Conservation (phyloP, 2,888 invertebrate species). For the Priapulus caudatus region DNA sequence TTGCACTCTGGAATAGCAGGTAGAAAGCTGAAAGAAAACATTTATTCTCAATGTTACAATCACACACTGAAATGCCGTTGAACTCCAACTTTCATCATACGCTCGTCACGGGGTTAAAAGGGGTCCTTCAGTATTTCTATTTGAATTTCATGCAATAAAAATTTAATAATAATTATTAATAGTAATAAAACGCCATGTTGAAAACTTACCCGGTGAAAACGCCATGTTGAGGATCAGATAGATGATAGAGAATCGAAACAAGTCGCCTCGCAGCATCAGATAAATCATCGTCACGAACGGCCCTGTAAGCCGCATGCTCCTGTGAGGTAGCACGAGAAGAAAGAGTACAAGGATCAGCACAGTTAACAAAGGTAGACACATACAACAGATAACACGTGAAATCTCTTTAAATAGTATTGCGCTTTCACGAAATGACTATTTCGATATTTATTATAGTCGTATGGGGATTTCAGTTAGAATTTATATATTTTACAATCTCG, state of each 20-base stretch:
- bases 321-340: no score
- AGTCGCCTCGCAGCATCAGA: slow-evolving; percentile 96
- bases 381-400: slow-evolving; percentile 24
- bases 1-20: slow-evolving; percentile 72
- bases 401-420: slow-evolving; percentile 14
- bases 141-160: no score
- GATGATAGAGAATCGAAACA: slow-evolving; percentile 95
- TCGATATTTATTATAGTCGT: no score
- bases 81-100: no score
- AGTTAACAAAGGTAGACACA: slow-evolving; percentile 9
- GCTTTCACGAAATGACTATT: not conserved
- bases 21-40: slow-evolving; percentile 40
- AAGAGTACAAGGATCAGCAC: no score
- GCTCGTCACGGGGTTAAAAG: not conserved
- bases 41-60: slow-evolving; percentile 26
- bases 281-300: slow-evolving; percentile 99
- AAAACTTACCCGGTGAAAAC: slow-evolving; percentile 87
- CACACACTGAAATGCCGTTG: slow-evolving; percentile 6
- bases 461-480: no score
- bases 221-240: slow-evolving; percentile 86
- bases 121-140: not conserved
- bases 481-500: no score
- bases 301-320: slow-evolving; percentile 84
- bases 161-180: no score
- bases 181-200: not conserved